Percentiles rank a stretch among this genome's conserved stretches.
These are phyloP conservation scores for Notarius quadriscutis DNA, from an alignment of 2,113 vertebrate species.

Conservation along the genomic window DNA sequence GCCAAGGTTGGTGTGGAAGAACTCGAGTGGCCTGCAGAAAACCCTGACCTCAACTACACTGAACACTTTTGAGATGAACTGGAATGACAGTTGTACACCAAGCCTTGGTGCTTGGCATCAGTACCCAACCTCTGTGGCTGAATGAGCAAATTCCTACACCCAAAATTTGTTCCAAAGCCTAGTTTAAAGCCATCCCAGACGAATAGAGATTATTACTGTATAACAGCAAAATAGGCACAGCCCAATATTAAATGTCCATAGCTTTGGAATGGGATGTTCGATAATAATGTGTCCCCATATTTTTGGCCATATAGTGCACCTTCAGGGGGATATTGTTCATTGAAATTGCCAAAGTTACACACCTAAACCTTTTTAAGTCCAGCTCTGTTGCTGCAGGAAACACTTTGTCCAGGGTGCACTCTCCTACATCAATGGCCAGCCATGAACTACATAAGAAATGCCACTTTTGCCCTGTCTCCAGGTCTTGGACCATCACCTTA, in stretches of 20 bases:
- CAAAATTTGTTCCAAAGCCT: background rate
- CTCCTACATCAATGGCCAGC: conserved; percentile 86
- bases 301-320: background rate
- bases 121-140: background rate
- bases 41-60: background rate
- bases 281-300: too few species aligned
- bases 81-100: background rate
- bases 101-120: background rate
- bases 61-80: background rate
- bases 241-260: background rate
- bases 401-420: conserved; percentile 85
- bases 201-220: background rate
- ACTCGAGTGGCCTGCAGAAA: background rate
- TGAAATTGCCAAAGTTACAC: conserved; percentile 35
- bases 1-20: background rate
- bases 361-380: conserved; percentile 92
- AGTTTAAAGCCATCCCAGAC: too few species aligned
- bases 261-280: background rate
- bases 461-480: conserved; percentile 83
- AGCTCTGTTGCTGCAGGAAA: conserved; percentile 87
- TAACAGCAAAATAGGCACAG: background rate
- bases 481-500: conserved; percentile 83
- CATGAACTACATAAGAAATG: conserved; percentile 93
- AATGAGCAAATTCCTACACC: background rate
- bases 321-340: background rate